phyloP scores from a whole-genome alignment of 2,888 invertebrate species.

The Temnothorax rugatulus region DNA sequence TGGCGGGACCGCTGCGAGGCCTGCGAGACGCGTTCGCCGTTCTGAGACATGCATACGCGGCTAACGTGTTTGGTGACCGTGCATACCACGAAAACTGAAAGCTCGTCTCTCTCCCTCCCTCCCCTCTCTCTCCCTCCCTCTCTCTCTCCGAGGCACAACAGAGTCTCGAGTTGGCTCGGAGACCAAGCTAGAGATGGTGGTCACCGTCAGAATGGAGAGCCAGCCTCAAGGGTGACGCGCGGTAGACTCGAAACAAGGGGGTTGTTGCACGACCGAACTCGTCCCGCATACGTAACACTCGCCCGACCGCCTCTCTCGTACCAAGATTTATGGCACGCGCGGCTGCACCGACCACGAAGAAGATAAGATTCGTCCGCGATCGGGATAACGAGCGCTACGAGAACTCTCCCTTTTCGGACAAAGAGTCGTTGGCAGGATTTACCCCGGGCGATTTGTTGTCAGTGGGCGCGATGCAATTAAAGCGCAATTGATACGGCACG shows the following conservation, averaged over 20 bases:
- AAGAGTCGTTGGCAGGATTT: conserved; percentile 14
- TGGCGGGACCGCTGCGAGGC: conserved; percentile 34
- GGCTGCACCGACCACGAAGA: conserved; percentile 40
- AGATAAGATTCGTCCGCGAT: conserved; percentile 70
- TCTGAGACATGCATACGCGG: conserved; percentile 56
- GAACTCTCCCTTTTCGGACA: conserved; percentile 19
- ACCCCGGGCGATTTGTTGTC: conserved; percentile 36
- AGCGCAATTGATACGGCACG: conserved; percentile 13
- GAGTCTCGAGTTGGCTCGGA: conserved; percentile 21
- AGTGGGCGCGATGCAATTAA: conserved; percentile 33
- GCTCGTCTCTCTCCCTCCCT: background rate
- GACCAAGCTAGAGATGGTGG: conserved; percentile 45
- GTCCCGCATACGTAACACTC: conserved; percentile 77
- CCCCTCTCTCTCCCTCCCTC: background rate
- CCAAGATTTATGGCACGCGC: conserved; percentile 75
- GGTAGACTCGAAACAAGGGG: conserved; percentile 51
- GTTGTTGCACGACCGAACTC: conserved; percentile 66
- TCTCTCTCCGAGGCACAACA: background rate
- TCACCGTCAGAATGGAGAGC: conserved; percentile 41
- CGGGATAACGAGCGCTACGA: conserved; percentile 45
- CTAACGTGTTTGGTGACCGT: conserved; percentile 60
- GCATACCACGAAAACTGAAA: conserved; percentile 62
- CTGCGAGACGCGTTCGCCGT: conserved; percentile 41
- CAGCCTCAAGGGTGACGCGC: conserved; percentile 49
- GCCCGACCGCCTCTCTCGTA: conserved; percentile 55